Evolutionary conservation across 2,888 invertebrate species (phyloP), one percentile per base, ranked within the genome.

Genomic region (Galerucella pusilla): DNA sequence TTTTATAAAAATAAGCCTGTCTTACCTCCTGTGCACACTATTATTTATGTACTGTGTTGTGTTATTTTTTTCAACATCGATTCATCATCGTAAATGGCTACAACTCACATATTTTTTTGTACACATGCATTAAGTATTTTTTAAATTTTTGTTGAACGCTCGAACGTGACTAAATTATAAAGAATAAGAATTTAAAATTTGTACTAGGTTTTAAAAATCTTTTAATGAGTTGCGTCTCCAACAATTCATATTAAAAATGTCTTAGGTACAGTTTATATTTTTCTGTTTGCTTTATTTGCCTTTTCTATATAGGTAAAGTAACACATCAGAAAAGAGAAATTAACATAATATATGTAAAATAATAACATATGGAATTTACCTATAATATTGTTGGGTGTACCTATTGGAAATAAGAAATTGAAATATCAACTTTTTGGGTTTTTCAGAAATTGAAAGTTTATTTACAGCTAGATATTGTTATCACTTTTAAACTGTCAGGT

Each of bases 1-100:
- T 64, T 69, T 72, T 59, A 73, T 74, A 70, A 66, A 77, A 78
- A 64, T 14, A 72, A 68, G 77, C 74, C 64, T 79, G 45, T 78
- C 52, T 74, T 72, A 63, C 45, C 67, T 68, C 63, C 70, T 70
- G 75, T 78, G 76, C 49, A 67, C 25, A 64, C 52, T 28, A 42
- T 74, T 70, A 75, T 60, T 28, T 28, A 28, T 20, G 42, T 68
- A 68, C 60, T 73, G 76, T 78, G 77, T 59, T 68, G 74, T 75
- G 70, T 68, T 67, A 82, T 83, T 84, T 83, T 85, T 84, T 84
- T 81, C 84, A 85, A 85, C 86, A 86, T 86, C 83, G 86, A 86
- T 86, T 84, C 81, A 75, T 83, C 83, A 81, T 78, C 83, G 73
- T 71, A 66, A 84, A 85, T 85, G 85, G 84, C 85, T 81, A 80